Conservation (phyloP, 2,113 vertebrate species). For the Nanorana parkeri region DNA sequence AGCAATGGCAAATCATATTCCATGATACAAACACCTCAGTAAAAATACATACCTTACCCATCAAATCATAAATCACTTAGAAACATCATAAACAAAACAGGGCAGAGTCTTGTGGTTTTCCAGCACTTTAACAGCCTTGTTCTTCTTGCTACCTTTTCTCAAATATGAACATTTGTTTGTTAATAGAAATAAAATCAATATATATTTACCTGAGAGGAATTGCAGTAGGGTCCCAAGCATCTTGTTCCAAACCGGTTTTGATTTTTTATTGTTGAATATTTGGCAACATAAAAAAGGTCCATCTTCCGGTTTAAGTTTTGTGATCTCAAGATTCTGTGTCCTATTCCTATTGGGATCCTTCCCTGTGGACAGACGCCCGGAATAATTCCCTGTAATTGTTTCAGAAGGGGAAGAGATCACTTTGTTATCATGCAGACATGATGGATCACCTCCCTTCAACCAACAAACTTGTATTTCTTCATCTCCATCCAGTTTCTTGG, state of each 20-base stretch:
- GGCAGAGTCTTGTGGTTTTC: no score
- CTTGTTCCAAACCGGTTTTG: background rate
- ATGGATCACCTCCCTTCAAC: background rate
- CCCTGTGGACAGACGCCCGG: background rate
- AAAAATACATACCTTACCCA: no score
- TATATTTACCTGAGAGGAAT: constrained; percentile 10
- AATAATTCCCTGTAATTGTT: background rate
- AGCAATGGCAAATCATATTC: no score
- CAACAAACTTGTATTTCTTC: background rate
- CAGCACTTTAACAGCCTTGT: no score
- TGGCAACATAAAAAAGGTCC: background rate
- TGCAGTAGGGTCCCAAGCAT: background rate
- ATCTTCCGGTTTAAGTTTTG: background rate
- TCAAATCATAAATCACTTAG: no score
- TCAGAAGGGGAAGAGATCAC: background rate
- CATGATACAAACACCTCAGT: no score
- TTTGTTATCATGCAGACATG: background rate
- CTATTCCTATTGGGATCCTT: background rate
- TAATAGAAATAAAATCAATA: no score
- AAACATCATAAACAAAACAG: no score
- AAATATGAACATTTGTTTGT: no score
- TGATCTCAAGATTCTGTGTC: constrained; percentile 18
- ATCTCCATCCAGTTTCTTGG: fast-evolving
- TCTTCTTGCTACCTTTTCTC: no score
- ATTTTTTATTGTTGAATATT: background rate